Conservation (phyloP, 2,797 vertebrate species). For the Notolabrus celidotus region DNA sequence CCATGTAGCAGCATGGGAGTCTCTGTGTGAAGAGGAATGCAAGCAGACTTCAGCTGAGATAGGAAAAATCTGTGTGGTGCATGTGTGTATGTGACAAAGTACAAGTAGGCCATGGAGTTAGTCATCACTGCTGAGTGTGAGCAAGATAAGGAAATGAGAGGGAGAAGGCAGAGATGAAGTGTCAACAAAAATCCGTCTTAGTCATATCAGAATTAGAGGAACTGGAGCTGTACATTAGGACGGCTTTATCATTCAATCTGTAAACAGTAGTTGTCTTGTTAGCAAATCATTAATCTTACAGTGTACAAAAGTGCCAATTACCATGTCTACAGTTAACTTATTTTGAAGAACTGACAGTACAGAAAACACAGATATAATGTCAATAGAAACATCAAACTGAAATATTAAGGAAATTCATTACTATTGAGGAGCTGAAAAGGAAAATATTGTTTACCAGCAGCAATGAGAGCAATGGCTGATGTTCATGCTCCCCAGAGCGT, state of each 20-base stretch:
- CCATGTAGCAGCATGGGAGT: slow-evolving; percentile 22
- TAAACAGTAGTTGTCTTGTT: neutral
- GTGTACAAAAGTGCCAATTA: neutral
- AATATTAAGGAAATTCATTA: too few species aligned
- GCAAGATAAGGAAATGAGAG: slow-evolving; percentile 3
- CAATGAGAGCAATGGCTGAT: too few species aligned
- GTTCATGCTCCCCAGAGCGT: neutral
- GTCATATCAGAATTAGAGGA: slow-evolving; percentile 4
- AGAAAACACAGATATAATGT: neutral
- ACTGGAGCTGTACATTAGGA: neutral
- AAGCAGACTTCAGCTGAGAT: slow-evolving; percentile 15
- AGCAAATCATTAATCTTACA: neutral
- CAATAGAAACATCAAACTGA: too few species aligned
- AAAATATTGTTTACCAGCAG: too few species aligned
- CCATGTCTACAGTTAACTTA: neutral
- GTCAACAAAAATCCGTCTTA: neutral
- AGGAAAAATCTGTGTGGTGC: neutral
- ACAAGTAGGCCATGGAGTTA: slow-evolving; percentile 45
- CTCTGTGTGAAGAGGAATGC: slow-evolving; percentile 41
- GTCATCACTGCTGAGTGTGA: slow-evolving; percentile 39
- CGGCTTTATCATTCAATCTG: neutral
- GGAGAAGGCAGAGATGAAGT: neutral
- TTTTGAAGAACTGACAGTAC: neutral
- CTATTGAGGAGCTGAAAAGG: too few species aligned
- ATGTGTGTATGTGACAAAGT: slow-evolving; percentile 34